Evolutionary conservation across 2,888 invertebrate species (phyloP).

Genomic region (Macroteleia sp.): DNA sequence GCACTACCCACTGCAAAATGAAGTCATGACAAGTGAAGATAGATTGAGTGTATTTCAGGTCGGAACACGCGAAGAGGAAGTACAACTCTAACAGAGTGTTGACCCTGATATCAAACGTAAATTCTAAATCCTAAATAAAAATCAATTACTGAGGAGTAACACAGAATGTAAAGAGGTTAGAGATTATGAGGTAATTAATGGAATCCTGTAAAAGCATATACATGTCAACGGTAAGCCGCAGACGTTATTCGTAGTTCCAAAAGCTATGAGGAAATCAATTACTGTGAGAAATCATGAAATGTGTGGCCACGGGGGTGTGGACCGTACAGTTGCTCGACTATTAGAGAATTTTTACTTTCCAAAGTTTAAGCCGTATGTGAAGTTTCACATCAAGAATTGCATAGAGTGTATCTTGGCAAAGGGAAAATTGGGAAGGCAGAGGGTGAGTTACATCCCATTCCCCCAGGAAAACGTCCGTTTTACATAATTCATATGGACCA

Average conservation of each 20-base stretch:
- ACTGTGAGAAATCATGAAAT: constrained; percentile 55
- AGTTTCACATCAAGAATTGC: constrained; percentile 52
- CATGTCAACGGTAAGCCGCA: neutral
- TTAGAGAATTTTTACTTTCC: constrained; percentile 62
- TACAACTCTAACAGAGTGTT: neutral
- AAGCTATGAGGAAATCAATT: constrained; percentile 6
- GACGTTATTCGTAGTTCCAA: neutral
- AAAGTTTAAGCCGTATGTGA: constrained; percentile 26
- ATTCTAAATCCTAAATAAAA: neutral
- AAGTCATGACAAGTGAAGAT: neutral
- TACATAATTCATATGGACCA: constrained; percentile 55
- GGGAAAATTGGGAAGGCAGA: constrained; percentile 8
- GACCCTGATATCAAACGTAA: constrained; percentile 1
- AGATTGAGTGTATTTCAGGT: neutral
- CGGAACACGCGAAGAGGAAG: constrained; percentile 2
- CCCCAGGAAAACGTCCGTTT: constrained; percentile 62
- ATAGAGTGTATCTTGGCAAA: constrained; percentile 32
- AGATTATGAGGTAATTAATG: neutral
- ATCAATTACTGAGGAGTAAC: neutral
- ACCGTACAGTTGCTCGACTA: constrained; percentile 25
- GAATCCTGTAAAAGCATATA: neutral
- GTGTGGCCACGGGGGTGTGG: constrained; percentile 28
- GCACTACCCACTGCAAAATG: neutral
- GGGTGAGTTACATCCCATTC: constrained; percentile 49
- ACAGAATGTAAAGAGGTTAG: neutral